phyloP scores from a whole-genome alignment of 2,888 invertebrate species.

The Drosophila quinaria region DNA sequence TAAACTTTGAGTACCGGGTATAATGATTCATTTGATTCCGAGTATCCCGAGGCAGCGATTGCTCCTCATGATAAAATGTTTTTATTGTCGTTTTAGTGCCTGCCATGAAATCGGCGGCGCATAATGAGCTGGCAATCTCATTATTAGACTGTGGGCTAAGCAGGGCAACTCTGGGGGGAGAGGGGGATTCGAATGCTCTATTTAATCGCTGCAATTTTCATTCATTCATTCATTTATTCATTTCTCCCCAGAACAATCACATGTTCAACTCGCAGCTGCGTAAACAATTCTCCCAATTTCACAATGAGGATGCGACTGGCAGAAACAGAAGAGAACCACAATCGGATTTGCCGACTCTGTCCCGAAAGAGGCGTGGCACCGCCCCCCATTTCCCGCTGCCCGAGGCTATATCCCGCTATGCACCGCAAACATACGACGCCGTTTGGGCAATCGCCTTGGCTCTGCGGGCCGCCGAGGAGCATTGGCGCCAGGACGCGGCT shows the following conservation, averaged over 20 bases:
- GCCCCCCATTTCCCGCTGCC: slow-evolving; percentile 49
- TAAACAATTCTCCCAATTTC: slow-evolving; percentile 80
- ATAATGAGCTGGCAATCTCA: slow-evolving; percentile 76
- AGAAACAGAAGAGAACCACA: slow-evolving; percentile 46
- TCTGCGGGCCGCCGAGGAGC: slow-evolving; percentile 88
- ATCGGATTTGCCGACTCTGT: slow-evolving; percentile 37
- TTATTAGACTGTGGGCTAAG: slow-evolving; percentile 33
- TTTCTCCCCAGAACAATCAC: slow-evolving; percentile 82
- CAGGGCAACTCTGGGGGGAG: background rate
- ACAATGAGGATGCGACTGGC: slow-evolving; percentile 55
- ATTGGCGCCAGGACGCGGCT: slow-evolving; percentile 86
- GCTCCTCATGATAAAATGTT: slow-evolving; percentile 53
- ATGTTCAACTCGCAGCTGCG: slow-evolving; percentile 84
- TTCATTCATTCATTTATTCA: slow-evolving; percentile 29
- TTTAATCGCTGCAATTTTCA: slow-evolving; percentile 73
- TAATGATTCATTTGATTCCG: slow-evolving; percentile 78
- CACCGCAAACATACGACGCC: slow-evolving; percentile 94
- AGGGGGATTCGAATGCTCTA: slow-evolving; percentile 36
- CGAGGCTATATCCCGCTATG: slow-evolving; percentile 88
- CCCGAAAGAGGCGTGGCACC: slow-evolving; percentile 43
- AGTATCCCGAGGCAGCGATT: slow-evolving; percentile 48
- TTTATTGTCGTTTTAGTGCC: slow-evolving; percentile 63
- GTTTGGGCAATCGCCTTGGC: slow-evolving; percentile 96
- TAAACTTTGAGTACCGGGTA: background rate
- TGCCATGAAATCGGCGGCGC: slow-evolving; percentile 59